These are phyloP conservation scores for Periophthalmus magnuspinnatus DNA, from an alignment of 2,797 vertebrate species.

Conservation along the genomic window DNA sequence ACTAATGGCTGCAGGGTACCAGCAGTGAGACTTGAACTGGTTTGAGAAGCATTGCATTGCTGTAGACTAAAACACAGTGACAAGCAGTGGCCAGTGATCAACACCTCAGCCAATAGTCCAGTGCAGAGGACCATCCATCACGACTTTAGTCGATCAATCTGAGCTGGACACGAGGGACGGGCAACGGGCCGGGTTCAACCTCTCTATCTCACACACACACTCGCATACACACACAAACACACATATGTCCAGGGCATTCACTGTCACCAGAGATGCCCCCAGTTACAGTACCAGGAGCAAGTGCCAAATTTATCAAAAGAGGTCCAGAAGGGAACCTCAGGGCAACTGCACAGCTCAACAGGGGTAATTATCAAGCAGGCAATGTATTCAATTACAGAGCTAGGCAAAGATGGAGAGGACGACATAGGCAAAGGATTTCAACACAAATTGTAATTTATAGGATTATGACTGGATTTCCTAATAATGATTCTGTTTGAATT, in stretches of 20 bases:
- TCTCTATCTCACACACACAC: conserved; percentile 22
- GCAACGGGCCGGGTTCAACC: conserved; percentile 24
- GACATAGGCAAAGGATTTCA: conserved; percentile 2
- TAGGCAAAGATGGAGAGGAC: conserved; percentile 27
- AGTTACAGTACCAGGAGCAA: conserved; percentile 27
- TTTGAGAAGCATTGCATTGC: not conserved
- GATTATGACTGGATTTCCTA: not conserved
- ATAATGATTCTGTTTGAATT: not conserved
- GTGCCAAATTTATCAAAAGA: conserved; percentile 50
- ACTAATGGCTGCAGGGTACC: not conserved
- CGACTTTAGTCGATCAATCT: conserved; percentile 51
- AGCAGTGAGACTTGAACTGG: not conserved
- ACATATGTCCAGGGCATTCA: conserved; percentile 14
- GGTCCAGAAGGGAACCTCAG: conserved; percentile 34
- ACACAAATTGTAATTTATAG: not conserved
- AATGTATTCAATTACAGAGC: conserved; percentile 56
- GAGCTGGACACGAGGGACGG: conserved; percentile 30
- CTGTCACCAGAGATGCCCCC: conserved; percentile 37
- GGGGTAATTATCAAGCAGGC: conserved; percentile 47
- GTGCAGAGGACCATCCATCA: conserved; percentile 55
- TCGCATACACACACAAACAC: not conserved
- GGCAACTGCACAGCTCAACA: conserved; percentile 31
- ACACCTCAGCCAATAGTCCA: conserved; percentile 46
- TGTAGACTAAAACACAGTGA: conserved; percentile 15
- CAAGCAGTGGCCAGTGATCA: conserved; percentile 52